Percentiles rank a stretch among this genome's conserved stretches.
Conservation (phyloP, 1,140 invertebrate genomes). For the Phocides pigmalion region DNA sequence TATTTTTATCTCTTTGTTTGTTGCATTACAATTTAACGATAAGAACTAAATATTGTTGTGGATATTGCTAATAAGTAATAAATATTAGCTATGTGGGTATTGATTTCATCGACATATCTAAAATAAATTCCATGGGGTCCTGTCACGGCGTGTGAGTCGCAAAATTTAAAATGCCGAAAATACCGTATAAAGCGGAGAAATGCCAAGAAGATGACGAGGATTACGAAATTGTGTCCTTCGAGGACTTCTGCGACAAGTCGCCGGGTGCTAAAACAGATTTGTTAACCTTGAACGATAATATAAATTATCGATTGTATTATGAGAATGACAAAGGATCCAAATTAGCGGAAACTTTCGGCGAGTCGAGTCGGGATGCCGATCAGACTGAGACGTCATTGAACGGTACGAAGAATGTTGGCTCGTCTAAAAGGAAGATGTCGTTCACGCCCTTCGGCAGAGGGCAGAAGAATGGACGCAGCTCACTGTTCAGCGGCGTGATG, state of each 20-base stretch:
- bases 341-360: slow-evolving; percentile 53
- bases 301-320: slow-evolving; percentile 80
- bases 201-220: slow-evolving; percentile 69
- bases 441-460: slow-evolving; percentile 69
- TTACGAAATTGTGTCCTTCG: slow-evolving; percentile 84
- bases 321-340: slow-evolving; percentile 69
- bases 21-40: slow-evolving; percentile 8
- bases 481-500: slow-evolving; percentile 66
- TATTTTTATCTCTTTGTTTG: slow-evolving; percentile 18
- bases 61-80: neutral
- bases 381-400: slow-evolving; percentile 76
- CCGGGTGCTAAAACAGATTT: slow-evolving; percentile 79
- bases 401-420: slow-evolving; percentile 63
- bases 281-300: slow-evolving; percentile 80
- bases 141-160: neutral
- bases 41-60: neutral
- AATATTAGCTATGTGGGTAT: slow-evolving; percentile 12
- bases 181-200: slow-evolving; percentile 77
- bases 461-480: slow-evolving; percentile 47
- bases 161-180: slow-evolving; percentile 72
- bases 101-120: slow-evolving; percentile 8
- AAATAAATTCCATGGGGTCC: slow-evolving; percentile 17
- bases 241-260: slow-evolving; percentile 84
- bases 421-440: slow-evolving; percentile 61
- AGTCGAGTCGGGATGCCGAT: slow-evolving; percentile 59